Evolutionary conservation across 2,797 vertebrate species (phyloP), one percentile per base, ranked within the genome.

Genomic region (Enoplosus armatus): DNA sequence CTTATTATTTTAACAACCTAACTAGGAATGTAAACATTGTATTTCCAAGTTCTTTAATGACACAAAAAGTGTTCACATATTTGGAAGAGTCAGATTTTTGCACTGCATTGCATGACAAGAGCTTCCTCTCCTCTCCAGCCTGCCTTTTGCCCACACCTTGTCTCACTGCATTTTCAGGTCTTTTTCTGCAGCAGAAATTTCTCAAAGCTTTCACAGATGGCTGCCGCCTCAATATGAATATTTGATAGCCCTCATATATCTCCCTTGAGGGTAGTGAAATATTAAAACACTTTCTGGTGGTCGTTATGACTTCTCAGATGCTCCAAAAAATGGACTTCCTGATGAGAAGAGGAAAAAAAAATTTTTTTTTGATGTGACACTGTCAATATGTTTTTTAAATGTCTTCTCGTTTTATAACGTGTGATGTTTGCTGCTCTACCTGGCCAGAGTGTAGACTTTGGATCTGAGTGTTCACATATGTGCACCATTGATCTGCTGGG

Each of bases 231-330:
- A 10, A 83, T 82, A 92, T 96, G 71, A 94, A 95, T 95, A 93
- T 94, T 95, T 95, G 85, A 95, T 94, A 70, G 87, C 51, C 75
- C 72, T 89, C 72, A 83, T 88, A 91, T 89, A 89, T 91, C 90
- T 91, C 92, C 81, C 92, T 78, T 54, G 90, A 92, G 90, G 74
- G 22, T 64, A 27, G 83, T 95, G 72, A 94, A 95, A 96, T 95
- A 95, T 95, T 94, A 85, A 94, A 92, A 85, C 54, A 60, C 39
- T 87, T 90, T 92, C 84, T 87, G 85, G 88, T 87, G 89, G 85
- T 83, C 47, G 18, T 84, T 90, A 89, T 72, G 64, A 89, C 79
- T 86, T 76, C 69, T 80, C 59, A 59, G 48, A 72, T 51, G 48
- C 55, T 86, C 27, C 43, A 69, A 66, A 86, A 77, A 75, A 58